Evolutionary conservation across 2,888 invertebrate species (phyloP), one percentile per base, ranked within the genome.

Genomic region (Helicoverpa assulta): DNA sequence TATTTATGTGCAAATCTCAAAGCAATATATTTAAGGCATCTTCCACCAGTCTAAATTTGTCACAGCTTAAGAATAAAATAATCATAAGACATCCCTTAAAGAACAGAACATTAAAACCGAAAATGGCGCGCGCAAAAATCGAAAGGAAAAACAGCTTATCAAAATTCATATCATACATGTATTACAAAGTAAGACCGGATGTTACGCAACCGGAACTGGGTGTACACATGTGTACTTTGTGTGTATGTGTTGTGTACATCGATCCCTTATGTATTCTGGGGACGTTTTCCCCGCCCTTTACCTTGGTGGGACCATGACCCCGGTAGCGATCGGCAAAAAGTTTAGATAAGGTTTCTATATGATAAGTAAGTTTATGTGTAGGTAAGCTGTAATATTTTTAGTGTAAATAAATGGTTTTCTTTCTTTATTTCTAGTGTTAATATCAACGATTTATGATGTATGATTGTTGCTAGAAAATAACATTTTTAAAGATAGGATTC

Each of bases 281-380:
- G 70, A 76, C 83, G 84, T 80, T 73, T 76, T 70, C 64, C 26
- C 54, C 78, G 88, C 85, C 89, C 88, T 89, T 88, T 86, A 86
- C 86, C 89, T 89, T 78, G 14, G 18, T 59, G 63, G 74, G 70
- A 66, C 78, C 70, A 61, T 81, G 80, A 84, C 82, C 79, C 73
- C 64, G 53, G 51, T 75, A 75, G 26, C 5, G 47, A 10, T 5
- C 14, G n/a, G 21, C 19, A 66, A 51, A 63, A 70, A 54, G 61
- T 29, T 26, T 60, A 26, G 10, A 26, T 52, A 18, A 47, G 5
- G 47, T 47, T 43, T 6, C 1, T 47, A 47, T 47, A 47, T 5
- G 47, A 43, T 12, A 43, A 12, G 12, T 7, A 8, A 3, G 33
- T 14, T 14, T 43, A n/a, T n/a, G n/a, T n/a, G n/a, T n/a, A n/a